These are phyloP conservation scores for Papilio dardanus DNA, from an alignment of 1,140 invertebrate species.

Conservation along the genomic window DNA sequence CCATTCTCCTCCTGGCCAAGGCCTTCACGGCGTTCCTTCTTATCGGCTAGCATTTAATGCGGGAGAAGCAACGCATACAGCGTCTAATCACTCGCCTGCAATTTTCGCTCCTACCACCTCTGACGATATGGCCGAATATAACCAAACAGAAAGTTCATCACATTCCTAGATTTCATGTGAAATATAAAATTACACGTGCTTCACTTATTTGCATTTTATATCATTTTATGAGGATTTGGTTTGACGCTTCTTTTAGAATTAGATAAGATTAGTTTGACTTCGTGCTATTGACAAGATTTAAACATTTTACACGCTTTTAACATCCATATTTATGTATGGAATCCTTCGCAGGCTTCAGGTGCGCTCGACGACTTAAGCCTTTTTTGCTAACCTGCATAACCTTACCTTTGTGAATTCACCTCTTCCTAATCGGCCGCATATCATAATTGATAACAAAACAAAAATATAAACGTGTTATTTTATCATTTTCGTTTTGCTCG, in stretches of 20 bases:
- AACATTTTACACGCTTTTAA: conserved; percentile 25
- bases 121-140: conserved; percentile 37
- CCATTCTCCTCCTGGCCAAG: conserved; percentile 41
- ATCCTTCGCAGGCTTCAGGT: conserved; percentile 55
- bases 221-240: conserved; percentile 23
- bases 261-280: conserved; percentile 21
- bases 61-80: conserved; percentile 53
- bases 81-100: conserved; percentile 50
- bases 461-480: neutral
- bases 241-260: conserved; percentile 33
- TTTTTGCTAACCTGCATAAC: conserved; percentile 46
- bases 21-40: conserved; percentile 62
- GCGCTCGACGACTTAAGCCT: conserved; percentile 61
- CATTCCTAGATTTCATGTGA: neutral
- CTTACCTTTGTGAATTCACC: conserved; percentile 38
- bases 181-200: conserved; percentile 17
- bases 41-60: conserved; percentile 53
- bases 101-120: conserved; percentile 36
- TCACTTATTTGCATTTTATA: conserved; percentile 26
- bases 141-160: neutral
- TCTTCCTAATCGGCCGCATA: neutral
- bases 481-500: neutral
- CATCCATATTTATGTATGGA: conserved; percentile 46
- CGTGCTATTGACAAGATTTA: neutral
- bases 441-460: neutral